Evolutionary conservation across 1,140 invertebrate species (phyloP).

Genomic region (Batillaria attramentaria): DNA sequence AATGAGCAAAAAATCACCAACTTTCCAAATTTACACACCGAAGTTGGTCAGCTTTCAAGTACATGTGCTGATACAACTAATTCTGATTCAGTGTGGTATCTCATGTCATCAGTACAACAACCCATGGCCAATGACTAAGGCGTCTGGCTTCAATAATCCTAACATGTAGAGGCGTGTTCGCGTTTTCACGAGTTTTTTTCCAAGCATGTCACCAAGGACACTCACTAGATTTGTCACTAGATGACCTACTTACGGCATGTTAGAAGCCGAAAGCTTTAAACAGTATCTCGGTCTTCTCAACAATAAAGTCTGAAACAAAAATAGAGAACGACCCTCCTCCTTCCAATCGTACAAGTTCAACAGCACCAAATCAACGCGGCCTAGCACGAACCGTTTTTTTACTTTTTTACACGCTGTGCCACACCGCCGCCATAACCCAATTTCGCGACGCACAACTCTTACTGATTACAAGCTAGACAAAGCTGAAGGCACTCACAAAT

Average conservation of each 20-base stretch:
- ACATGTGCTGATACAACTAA: neutral
- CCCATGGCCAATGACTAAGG: neutral
- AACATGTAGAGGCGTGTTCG: constrained; percentile 12
- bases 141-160: neutral
- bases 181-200: neutral
- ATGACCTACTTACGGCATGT: neutral
- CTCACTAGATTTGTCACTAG: neutral
- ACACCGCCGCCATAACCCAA: neutral
- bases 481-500: constrained; percentile 20
- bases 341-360: neutral
- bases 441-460: constrained; percentile 4
- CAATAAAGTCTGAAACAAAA: neutral
- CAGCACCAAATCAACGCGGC: neutral
- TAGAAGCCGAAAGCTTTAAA: neutral
- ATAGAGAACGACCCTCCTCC: neutral
- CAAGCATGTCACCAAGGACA: constrained; percentile 13
- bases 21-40: too few relatives aligned
- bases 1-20: too few relatives aligned
- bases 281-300: neutral
- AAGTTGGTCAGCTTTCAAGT: neutral
- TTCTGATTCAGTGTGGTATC: neutral
- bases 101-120: neutral
- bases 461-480: constrained; percentile 18
- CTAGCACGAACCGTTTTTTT: constrained; percentile 21
- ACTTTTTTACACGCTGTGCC: neutral